Percentiles rank a stretch among this genome's conserved stretches.
Conservation (phyloP, 2,113 vertebrate genomes). For the Craseonycteris thonglongyai region DNA sequence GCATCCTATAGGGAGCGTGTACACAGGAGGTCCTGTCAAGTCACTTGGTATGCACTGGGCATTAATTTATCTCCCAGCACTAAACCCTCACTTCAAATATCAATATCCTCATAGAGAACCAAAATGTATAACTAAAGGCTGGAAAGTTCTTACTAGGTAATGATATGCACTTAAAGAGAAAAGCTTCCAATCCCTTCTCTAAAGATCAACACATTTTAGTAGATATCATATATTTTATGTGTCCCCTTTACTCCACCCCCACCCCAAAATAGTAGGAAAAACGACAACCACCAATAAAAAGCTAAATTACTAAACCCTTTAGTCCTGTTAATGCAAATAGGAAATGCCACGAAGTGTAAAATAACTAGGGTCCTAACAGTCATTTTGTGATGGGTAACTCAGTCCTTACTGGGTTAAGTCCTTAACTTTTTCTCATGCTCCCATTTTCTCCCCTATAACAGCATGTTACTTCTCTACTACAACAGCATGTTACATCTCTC, state of each 20-base stretch:
- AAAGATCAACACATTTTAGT: constrained; percentile 8
- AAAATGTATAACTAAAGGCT: constrained; percentile 16
- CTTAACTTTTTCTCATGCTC: not conserved
- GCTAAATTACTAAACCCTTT: not conserved
- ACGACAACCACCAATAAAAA: not conserved
- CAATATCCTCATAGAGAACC: not conserved
- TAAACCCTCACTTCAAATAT: not conserved
- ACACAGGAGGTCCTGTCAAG: not conserved
- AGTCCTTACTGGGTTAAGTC: not conserved
- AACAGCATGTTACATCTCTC: no score
- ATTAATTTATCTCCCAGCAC: not conserved
- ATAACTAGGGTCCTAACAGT: not conserved
- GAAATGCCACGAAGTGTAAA: not conserved
- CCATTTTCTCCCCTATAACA: not conserved
- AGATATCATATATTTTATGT: not conserved
- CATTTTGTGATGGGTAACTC: not conserved
- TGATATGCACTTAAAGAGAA: constrained; percentile 7
- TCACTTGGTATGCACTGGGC: not conserved
- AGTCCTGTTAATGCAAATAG: not conserved
- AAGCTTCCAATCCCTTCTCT: not conserved
- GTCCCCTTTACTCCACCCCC: not conserved
- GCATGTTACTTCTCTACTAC: not conserved
- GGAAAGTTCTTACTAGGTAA: not conserved
- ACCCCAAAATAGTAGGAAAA: not conserved
- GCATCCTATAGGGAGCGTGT: not conserved